phyloP scores from a whole-genome alignment of 2,888 invertebrate genomes.

The Dryobotodes eremita region DNA sequence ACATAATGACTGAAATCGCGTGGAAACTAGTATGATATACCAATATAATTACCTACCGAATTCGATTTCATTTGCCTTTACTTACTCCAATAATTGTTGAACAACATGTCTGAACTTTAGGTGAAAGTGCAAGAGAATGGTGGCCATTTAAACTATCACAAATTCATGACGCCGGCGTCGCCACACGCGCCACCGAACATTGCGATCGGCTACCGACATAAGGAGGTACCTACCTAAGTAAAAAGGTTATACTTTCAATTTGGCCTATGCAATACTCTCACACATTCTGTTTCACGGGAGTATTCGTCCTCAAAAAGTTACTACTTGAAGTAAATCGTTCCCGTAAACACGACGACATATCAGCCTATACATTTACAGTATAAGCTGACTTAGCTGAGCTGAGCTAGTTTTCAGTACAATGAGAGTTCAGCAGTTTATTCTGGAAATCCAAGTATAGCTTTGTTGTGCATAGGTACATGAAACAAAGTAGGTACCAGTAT shows the following conservation, averaged over 20 bases:
- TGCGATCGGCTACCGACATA: slow-evolving; percentile 3
- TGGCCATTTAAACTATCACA: slow-evolving; percentile 27
- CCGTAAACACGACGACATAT: neutral
- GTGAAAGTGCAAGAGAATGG: slow-evolving; percentile 49
- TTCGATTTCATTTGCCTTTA: neutral
- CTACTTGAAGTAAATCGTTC: neutral
- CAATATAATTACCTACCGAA: neutral
- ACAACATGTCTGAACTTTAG: slow-evolving; percentile 27
- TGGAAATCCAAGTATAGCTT: neutral
- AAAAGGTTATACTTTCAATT: slow-evolving; percentile 36
- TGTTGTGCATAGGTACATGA: neutral
- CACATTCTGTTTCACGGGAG: neutral
- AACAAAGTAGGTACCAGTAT: neutral
- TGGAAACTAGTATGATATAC: neutral
- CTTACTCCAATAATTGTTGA: neutral
- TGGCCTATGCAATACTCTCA: neutral
- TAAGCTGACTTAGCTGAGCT: neutral
- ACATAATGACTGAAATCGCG: neutral
- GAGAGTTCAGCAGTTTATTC: neutral
- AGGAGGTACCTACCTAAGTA: neutral
- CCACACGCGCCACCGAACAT: neutral
- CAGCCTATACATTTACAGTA: neutral
- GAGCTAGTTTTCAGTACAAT: too few relatives aligned
- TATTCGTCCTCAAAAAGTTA: neutral
- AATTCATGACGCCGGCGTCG: neutral